phyloP scores from a whole-genome alignment of 1,140 invertebrate genomes.

The Caenorhabditis tropicalis region DNA sequence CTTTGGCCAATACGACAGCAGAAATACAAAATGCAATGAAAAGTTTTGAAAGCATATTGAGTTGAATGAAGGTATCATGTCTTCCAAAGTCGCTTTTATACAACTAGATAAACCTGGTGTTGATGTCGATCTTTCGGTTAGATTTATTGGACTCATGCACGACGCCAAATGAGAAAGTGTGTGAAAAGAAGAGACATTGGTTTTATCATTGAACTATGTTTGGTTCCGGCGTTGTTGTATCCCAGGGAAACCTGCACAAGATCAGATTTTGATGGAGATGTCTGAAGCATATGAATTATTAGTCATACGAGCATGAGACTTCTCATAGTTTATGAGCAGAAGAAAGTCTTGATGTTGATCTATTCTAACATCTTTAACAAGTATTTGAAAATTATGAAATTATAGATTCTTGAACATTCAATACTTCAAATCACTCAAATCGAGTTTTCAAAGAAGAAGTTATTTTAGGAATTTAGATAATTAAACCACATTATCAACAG shows the following conservation, averaged over 20 bases:
- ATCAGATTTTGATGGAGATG: not conserved
- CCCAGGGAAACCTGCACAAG: not conserved
- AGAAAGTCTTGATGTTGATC: not conserved
- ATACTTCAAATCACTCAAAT: too few relatives aligned
- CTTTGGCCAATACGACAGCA: not conserved
- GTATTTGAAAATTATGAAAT: too few relatives aligned
- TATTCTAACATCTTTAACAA: too few relatives aligned
- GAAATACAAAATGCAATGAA: not conserved
- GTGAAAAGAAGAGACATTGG: not conserved
- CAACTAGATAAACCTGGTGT: not conserved
- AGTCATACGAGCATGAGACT: not conserved
- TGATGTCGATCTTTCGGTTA: constrained; percentile 18
- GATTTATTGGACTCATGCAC: constrained; percentile 21
- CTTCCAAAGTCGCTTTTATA: constrained; percentile 26
- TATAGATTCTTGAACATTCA: too few relatives aligned
- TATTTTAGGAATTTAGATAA: too few relatives aligned
- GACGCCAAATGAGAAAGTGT: not conserved
- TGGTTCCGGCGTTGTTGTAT: not conserved
- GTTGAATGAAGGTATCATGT: not conserved
- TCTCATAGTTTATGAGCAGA: not conserved
- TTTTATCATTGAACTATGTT: constrained; percentile 39
- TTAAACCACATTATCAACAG: too few relatives aligned
- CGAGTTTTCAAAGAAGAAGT: too few relatives aligned
- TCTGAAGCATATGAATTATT: not conserved
- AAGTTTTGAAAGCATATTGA: constrained; percentile 36